These are phyloP conservation scores for Margaritifera margaritifera DNA, from an alignment of 2,888 invertebrate genomes.

Conservation along the genomic window DNA sequence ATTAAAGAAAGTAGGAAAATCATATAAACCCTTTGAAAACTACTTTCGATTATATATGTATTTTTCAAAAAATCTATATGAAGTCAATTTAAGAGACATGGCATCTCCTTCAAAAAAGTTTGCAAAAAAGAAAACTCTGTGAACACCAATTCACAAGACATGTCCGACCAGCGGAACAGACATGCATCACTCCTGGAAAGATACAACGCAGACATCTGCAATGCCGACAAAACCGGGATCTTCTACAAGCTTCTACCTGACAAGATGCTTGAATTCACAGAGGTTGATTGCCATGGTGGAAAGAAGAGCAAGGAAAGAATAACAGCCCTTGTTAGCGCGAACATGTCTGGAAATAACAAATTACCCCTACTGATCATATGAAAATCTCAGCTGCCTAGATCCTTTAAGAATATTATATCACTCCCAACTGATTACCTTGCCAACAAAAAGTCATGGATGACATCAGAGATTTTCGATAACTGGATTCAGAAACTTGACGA, in stretches of 20 bases:
- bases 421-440: constrained; percentile 31
- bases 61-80: too few species aligned
- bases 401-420: constrained; percentile 25
- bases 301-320: constrained; percentile 29
- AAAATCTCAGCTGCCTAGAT: constrained; percentile 29
- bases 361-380: constrained; percentile 33
- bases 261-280: constrained; percentile 24
- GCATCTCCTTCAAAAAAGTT: constrained; percentile 8
- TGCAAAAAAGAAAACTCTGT: constrained; percentile 15
- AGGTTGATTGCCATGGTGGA: constrained; percentile 27
- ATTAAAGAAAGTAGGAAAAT: too few species aligned
- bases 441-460: too few species aligned
- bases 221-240: constrained; percentile 39
- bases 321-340: constrained; percentile 28
- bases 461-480: constrained; percentile 29
- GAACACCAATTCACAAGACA: neutral
- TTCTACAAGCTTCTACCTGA: constrained; percentile 27
- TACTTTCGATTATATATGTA: too few species aligned
- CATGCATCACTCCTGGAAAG: too few species aligned
- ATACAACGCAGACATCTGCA: constrained; percentile 30
- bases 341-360: constrained; percentile 31
- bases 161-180: constrained; percentile 1
- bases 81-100: too few species aligned
- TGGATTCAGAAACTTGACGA: constrained; percentile 41
- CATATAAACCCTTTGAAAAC: too few species aligned